Evolutionary conservation across 2,113 vertebrate genomes (phyloP).

Genomic region (Erinaceus europaeus): DNA sequence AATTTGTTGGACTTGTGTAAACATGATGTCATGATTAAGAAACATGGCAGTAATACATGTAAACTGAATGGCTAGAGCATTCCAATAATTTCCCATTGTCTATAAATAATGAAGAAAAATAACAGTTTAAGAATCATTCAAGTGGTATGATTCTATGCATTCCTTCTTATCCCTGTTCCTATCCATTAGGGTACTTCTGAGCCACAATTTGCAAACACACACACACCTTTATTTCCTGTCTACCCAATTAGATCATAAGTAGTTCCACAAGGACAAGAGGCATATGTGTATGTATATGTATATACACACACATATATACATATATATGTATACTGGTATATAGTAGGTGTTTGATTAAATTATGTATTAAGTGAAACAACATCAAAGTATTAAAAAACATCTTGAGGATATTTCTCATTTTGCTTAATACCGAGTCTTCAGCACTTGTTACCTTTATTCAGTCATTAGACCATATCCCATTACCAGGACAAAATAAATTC

Average conservation of each 20-base stretch:
- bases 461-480: background rate
- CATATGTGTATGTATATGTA: background rate
- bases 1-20: background rate
- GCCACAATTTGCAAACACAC: background rate
- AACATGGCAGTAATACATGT: background rate
- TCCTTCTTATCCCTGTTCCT: background rate
- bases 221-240: background rate
- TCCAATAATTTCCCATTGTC: background rate
- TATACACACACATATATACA: no score
- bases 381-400: background rate
- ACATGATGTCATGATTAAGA: background rate
- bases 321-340: background rate
- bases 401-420: background rate
- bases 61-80: background rate
- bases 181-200: background rate
- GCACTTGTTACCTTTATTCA: background rate
- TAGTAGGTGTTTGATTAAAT: background rate
- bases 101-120: background rate
- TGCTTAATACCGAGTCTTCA: background rate
- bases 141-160: background rate
- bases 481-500: background rate
- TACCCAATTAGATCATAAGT: background rate
- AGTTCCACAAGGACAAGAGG: background rate
- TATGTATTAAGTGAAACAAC: background rate
- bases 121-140: background rate